Conservation (phyloP, 2,797 vertebrate species). For the Poeciliopsis turneri region DNA sequence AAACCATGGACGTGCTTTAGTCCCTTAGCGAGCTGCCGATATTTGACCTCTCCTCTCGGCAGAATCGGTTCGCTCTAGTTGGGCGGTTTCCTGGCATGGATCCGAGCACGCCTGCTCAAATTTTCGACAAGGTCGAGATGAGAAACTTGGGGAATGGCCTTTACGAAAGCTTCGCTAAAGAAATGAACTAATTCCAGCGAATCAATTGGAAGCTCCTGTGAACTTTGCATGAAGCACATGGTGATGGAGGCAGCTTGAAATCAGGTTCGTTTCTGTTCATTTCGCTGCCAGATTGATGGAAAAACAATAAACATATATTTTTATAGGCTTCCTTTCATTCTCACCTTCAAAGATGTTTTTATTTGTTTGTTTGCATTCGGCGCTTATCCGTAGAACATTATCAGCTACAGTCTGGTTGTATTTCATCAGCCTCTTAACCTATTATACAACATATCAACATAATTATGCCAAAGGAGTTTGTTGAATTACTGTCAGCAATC, state of each 20-base stretch:
- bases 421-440: conserved; percentile 44
- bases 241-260: background rate
- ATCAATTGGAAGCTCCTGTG: conserved; percentile 1
- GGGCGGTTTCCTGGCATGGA: too few species aligned
- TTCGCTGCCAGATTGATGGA: conserved; percentile 5
- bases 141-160: background rate
- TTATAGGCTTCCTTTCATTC: conserved; percentile 23
- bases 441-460: conserved; percentile 29
- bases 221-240: background rate
- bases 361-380: background rate
- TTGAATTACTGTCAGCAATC: conserved; percentile 25
- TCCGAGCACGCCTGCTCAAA: background rate
- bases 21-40: too few species aligned
- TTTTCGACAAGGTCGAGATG: background rate
- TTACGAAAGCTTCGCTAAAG: background rate
- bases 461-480: conserved; percentile 41
- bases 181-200: background rate
- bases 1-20: background rate
- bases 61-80: background rate
- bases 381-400: conserved; percentile 5
- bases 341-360: conserved; percentile 34
- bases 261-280: background rate
- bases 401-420: conserved; percentile 19
- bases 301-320: conserved; percentile 5
- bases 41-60: background rate